Evolutionary conservation across 2,888 invertebrate species (phyloP).

Genomic region (Dromius quadrimaculatus): DNA sequence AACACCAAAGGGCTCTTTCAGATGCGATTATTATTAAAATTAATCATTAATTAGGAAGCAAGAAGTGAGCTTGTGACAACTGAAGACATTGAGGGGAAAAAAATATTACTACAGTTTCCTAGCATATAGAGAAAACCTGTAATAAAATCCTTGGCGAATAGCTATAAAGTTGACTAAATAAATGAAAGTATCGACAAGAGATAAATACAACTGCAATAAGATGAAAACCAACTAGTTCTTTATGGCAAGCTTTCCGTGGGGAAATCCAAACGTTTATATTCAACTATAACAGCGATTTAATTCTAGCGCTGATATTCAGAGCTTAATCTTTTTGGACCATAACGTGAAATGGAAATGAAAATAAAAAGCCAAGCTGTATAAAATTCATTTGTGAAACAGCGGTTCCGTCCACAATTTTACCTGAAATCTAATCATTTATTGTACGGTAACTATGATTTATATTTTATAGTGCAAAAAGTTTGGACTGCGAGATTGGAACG

Average conservation of each 20-base stretch:
- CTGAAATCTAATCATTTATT: conserved; percentile 1
- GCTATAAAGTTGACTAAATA: conserved; percentile 1
- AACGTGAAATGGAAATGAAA: background rate
- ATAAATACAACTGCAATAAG: background rate
- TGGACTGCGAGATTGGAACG: no score
- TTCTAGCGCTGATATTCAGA: conserved; percentile 1
- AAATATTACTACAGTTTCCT: no score
- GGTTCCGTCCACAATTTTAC: background rate
- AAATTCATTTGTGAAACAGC: background rate
- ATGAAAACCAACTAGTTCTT: background rate
- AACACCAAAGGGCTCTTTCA: no score
- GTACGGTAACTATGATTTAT: background rate
- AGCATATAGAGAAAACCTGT: no score
- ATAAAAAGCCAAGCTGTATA: background rate
- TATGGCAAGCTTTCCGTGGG: background rate
- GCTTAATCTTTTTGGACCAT: conserved; percentile 1
- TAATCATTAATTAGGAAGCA: no score
- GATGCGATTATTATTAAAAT: no score
- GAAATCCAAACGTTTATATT: conserved; percentile 3
- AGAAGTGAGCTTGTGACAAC: no score
- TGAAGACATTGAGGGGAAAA: no score
- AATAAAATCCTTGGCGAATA: conserved; percentile 6
- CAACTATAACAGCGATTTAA: background rate
- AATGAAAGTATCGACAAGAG: conserved; percentile 2
- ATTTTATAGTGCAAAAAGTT: background rate